Evolutionary conservation across 2,113 vertebrate genomes (phyloP).

Genomic region (Zingel zingel): DNA sequence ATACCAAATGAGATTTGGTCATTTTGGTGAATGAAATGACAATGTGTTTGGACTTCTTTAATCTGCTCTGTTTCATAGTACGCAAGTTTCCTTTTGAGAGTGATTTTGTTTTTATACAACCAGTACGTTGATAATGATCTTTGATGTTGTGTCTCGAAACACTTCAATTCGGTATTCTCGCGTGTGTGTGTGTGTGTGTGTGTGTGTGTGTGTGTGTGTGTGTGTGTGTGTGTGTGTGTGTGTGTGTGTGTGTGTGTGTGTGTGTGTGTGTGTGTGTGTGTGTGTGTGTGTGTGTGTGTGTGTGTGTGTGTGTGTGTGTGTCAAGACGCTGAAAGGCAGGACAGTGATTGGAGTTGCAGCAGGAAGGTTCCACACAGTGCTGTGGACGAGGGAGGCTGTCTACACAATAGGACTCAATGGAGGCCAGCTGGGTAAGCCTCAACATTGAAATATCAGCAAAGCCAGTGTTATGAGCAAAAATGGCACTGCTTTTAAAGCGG

Average conservation of each 20-base stretch:
- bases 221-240: slow-evolving; percentile 87
- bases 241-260: slow-evolving; percentile 85
- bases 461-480: not conserved
- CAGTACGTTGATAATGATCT: not conserved
- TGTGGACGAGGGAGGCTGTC: slow-evolving; percentile 95
- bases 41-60: not conserved
- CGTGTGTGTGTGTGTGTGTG: slow-evolving; percentile 84
- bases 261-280: slow-evolving; percentile 89
- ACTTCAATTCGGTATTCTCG: no score
- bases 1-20: not conserved
- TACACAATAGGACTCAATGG: slow-evolving; percentile 97
- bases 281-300: slow-evolving; percentile 83
- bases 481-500: not conserved
- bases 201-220: slow-evolving; percentile 88
- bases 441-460: slow-evolving; percentile 7
- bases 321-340: slow-evolving; percentile 94
- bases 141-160: not conserved
- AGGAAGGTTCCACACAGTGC: slow-evolving; percentile 96
- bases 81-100: not conserved
- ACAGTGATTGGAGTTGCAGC: slow-evolving; percentile 93
- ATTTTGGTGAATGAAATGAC: not conserved
- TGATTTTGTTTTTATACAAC: not conserved
- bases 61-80: not conserved
- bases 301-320: slow-evolving; percentile 90
- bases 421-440: slow-evolving; percentile 93